Evolutionary conservation across 2,797 vertebrate genomes (phyloP).

Genomic region (Anguilla pacifica): DNA sequence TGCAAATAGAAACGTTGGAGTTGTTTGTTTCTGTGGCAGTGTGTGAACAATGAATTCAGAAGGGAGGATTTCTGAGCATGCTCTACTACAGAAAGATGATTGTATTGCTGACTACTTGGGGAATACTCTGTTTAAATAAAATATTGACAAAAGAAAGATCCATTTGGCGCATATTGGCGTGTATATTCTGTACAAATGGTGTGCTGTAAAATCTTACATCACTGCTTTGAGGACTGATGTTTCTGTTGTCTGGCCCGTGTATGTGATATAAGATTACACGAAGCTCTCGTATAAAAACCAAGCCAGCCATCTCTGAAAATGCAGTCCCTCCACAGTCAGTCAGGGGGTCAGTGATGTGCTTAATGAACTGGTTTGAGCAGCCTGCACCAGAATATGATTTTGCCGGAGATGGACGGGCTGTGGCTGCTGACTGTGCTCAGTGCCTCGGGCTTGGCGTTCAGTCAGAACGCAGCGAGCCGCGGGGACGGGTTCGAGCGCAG

Average conservation of each 20-base stretch:
- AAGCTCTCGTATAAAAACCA: not conserved
- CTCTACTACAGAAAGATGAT: not conserved
- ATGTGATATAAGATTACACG: not conserved
- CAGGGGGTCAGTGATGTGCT: not conserved
- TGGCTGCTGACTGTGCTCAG: not conserved
- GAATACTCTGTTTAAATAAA: constrained; percentile 15
- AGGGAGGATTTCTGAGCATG: not conserved
- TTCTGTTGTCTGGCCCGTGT: not conserved
- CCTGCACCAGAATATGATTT: not conserved
- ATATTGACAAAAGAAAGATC: not conserved
- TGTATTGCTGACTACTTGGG: not conserved
- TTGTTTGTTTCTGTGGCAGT: not conserved
- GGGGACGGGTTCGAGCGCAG: not conserved
- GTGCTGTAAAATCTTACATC: not conserved
- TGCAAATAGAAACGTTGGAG: not conserved
- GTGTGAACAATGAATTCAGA: not conserved
- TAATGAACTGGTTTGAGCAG: not conserved
- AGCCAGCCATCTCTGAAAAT: not conserved
- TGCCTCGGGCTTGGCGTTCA: no score
- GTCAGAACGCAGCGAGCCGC: no score
- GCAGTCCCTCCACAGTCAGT: not conserved
- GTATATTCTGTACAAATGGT: not conserved
- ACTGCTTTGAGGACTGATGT: not conserved
- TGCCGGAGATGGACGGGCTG: not conserved
- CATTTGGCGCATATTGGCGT: not conserved